A percentile compares a stretch with the other conserved stretches of the same genome.
phyloP scores from a whole-genome alignment of 2,797 vertebrate species.

The Hapalemur alaotrensis region DNA sequence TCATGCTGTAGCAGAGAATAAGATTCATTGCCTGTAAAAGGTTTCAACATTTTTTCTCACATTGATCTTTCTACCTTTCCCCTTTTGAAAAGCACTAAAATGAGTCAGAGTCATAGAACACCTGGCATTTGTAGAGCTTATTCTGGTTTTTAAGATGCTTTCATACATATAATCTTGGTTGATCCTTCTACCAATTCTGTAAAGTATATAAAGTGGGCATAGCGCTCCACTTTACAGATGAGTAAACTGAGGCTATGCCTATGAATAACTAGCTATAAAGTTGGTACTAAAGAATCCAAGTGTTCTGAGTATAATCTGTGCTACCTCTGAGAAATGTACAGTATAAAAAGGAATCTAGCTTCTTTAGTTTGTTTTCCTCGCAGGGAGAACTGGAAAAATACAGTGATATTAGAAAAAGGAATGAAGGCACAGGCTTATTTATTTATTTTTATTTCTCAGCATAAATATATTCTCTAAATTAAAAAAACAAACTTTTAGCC shows the following conservation, averaged over 20 bases:
- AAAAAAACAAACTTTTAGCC: neutral
- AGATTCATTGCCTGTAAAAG: slow-evolving; percentile 60
- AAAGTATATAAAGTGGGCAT: accelerated
- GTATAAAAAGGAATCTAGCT: neutral
- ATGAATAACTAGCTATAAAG: neutral
- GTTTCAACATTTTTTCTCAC: slow-evolving; percentile 28
- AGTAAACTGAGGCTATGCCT: neutral
- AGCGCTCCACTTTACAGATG: neutral
- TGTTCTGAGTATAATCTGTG: neutral
- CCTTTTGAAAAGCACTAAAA: neutral
- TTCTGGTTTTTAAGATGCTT: neutral
- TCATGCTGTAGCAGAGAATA: neutral
- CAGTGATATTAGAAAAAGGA: neutral
- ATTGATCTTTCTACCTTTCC: slow-evolving; percentile 43
- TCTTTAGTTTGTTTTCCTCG: neutral
- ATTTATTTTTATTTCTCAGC: slow-evolving; percentile 22
- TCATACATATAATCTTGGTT: neutral
- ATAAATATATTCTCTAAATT: neutral
- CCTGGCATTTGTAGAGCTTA: neutral
- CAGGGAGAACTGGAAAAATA: neutral
- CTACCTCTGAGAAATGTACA: neutral
- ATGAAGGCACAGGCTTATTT: neutral
- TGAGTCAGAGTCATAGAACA: neutral
- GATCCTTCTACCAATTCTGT: neutral
- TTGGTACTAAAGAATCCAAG: neutral